Evolutionary conservation across 2,113 vertebrate genomes (phyloP), one percentile per base, ranked within the genome.

Genomic region (Mionectes macconnelli): DNA sequence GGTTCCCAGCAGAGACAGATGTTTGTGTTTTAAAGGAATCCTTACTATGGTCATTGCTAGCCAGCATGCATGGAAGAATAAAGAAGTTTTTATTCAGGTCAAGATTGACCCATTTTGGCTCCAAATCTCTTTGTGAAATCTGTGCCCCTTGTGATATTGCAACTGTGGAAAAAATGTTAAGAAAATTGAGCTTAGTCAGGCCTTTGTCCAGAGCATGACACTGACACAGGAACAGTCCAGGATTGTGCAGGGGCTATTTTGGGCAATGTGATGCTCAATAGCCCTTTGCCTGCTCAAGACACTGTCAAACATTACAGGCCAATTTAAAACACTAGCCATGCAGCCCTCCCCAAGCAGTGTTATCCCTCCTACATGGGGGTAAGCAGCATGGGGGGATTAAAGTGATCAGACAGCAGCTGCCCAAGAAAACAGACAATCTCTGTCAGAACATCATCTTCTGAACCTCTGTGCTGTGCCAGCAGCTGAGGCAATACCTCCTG

Each of bases 291-390:
- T 80, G 39, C 52, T 84, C 1, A 3, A 77, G 42, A 70, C 23
- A 14, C 14, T 84, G 12, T 44, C 1, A 5, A 35, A 69, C 9
- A 13, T 49, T 47, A n/a, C 45, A 53, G 64, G 31, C 17, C n/a
- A 24, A 37, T 23, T 89, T 84, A 40, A 62, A 69, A 64, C 10
- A 57, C n/a, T 57, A 84, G 2, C 47, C 25, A 14, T 5, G 11
- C 67, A 67, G 14, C 24, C 13, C 4, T 33, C 22, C 2, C 35
- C 1, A 4, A 21, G 47, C 2, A 2, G 7, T 1, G 0, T 56
- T 63, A 52, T 47, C 66, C 56, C 59, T 78, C 25, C 22, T 82
- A 76, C 52, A 18, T 5, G 11, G 15, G 27, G 10, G 14, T 27
- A 87, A 69, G 28, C 28, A 27, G 44, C 57, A 53, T 1, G 5